Evolutionary conservation across 2,797 vertebrate genomes (phyloP).

Genomic region (Poecilia picta): DNA sequence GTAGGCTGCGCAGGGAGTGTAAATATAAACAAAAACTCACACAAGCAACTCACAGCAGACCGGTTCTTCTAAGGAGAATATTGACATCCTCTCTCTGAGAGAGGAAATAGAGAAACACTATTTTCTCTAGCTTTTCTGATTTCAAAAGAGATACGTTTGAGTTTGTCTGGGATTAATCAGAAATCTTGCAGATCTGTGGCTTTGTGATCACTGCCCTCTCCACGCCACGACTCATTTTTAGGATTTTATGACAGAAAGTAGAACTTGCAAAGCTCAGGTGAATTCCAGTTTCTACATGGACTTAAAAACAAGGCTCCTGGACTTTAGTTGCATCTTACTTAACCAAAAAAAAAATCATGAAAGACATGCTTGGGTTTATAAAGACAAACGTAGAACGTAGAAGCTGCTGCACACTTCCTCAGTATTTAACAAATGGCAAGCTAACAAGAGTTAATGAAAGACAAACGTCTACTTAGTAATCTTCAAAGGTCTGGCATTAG

Average conservation of each 20-base stretch:
- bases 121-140: slow-evolving; percentile 11
- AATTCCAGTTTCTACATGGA: not conserved
- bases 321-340: not conserved
- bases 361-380: not conserved
- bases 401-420: not conserved
- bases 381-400: not conserved
- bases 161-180: slow-evolving; percentile 27
- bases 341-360: not conserved
- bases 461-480: not conserved
- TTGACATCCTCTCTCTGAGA: slow-evolving; percentile 26
- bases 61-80: slow-evolving; percentile 32
- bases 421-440: not conserved
- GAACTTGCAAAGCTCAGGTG: not conserved
- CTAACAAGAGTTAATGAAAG: not conserved
- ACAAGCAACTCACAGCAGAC: slow-evolving; percentile 31
- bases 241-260: not conserved
- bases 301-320: not conserved
- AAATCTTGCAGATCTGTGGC: not conserved
- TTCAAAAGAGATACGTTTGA: not conserved
- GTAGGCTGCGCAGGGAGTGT: slow-evolving; percentile 43
- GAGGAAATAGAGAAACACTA: slow-evolving; percentile 14
- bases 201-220: not conserved
- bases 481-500: not conserved
- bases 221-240: not conserved
- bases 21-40: slow-evolving; percentile 52